Evolutionary conservation across 1,140 invertebrate genomes (phyloP).

Genomic region (Aradophagus sp.): DNA sequence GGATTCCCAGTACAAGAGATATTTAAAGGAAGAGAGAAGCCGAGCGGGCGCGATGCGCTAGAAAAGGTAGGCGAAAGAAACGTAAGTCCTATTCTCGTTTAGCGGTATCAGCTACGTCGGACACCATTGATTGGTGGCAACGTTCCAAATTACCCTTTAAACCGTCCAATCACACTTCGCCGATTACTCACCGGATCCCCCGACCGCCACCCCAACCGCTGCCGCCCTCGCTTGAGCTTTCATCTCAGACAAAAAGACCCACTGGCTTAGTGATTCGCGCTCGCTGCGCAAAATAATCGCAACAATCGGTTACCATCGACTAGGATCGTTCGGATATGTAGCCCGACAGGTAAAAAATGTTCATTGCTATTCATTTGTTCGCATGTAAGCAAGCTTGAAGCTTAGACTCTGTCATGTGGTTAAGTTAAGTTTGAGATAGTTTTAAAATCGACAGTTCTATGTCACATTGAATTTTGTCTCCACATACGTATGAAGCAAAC

Average conservation of each 20-base stretch:
- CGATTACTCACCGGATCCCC: conserved; percentile 45
- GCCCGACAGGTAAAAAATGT: too few relatives aligned
- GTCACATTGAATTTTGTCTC: too few relatives aligned
- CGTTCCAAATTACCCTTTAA: conserved; percentile 68
- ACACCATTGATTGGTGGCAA: conserved; percentile 68
- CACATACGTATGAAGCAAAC: too few relatives aligned
- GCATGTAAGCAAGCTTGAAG: too few relatives aligned
- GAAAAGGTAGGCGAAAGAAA: conserved; percentile 36
- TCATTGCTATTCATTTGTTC: too few relatives aligned
- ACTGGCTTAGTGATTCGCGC: conserved; percentile 18
- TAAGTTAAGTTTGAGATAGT: too few relatives aligned
- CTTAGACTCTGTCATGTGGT: too few relatives aligned
- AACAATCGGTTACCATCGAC: conserved; percentile 15
- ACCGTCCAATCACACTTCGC: conserved; percentile 57
- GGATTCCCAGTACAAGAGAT: conserved; percentile 53
- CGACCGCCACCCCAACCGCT: conserved; percentile 1
- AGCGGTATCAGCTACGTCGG: conserved; percentile 61
- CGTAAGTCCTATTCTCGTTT: conserved; percentile 65
- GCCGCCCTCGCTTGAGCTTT: conserved; percentile 24
- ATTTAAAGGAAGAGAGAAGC: conserved; percentile 26
- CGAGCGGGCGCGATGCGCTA: not conserved
- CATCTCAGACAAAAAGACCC: conserved; percentile 42
- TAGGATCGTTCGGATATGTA: too few relatives aligned
- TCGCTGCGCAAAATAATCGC: conserved; percentile 10
- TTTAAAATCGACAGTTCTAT: too few relatives aligned